phyloP scores from a whole-genome alignment of 2,888 invertebrate genomes.

The Papilio gigon region DNA sequence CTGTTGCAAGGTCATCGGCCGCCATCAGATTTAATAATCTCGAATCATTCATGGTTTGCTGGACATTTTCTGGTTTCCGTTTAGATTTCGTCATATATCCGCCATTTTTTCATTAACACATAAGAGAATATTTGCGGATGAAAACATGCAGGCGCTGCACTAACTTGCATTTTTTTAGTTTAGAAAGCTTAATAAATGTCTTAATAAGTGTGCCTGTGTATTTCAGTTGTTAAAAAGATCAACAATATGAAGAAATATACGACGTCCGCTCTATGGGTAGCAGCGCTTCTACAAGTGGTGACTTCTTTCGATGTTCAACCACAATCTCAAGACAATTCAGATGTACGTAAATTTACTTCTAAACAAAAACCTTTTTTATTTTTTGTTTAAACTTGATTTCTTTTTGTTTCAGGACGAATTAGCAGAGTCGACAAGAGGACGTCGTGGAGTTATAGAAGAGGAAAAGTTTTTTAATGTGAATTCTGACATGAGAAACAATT shows the following conservation, averaged over 20 bases:
- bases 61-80: constrained; percentile 64
- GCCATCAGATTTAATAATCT: constrained; percentile 38
- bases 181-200: neutral
- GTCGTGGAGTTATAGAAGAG: constrained; percentile 77
- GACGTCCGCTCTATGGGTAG: constrained; percentile 47
- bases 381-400: too few species aligned
- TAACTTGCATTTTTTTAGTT: neutral
- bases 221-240: constrained; percentile 41
- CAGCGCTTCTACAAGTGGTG: constrained; percentile 50
- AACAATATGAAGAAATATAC: constrained; percentile 43
- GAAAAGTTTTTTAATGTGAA: constrained; percentile 73
- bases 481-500: constrained; percentile 57
- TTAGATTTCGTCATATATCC: constrained; percentile 74
- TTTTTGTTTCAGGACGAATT: constrained; percentile 54
- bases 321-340: constrained; percentile 44
- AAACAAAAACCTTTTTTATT: too few species aligned
- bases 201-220: too few species aligned
- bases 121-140: constrained; percentile 5
- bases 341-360: constrained; percentile 4
- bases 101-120: constrained; percentile 3
- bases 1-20: constrained; percentile 41
- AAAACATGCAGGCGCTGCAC: neutral
- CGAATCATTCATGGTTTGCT: constrained; percentile 65
- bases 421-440: constrained; percentile 63
- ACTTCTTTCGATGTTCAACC: constrained; percentile 56